These are phyloP conservation scores for Myotis brandtii DNA, from an alignment of 2,113 vertebrate genomes.

Conservation along the genomic window DNA sequence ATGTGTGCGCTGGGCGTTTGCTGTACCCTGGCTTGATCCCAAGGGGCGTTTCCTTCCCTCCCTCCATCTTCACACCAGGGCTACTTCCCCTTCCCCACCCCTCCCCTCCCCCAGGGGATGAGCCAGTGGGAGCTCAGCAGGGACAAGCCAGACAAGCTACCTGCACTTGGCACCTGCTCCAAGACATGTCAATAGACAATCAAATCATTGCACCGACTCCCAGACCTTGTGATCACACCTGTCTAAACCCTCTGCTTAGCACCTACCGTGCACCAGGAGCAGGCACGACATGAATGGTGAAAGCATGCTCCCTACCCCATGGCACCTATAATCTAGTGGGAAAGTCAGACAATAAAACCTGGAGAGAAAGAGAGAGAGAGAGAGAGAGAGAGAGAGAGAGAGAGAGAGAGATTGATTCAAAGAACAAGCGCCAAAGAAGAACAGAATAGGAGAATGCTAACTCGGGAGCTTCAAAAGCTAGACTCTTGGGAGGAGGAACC, in stretches of 20 bases:
- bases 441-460: not conserved
- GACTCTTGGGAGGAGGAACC: not conserved
- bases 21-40: not conserved
- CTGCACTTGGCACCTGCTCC: not conserved
- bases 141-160: not conserved
- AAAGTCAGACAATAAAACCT: not conserved
- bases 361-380: not conserved
- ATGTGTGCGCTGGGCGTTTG: not conserved
- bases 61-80: not conserved
- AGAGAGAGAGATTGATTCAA: not conserved
- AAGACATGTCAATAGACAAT: not conserved
- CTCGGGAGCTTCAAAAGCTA: not conserved
- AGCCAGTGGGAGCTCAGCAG: not conserved
- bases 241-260: not conserved
- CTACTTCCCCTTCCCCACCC: not conserved
- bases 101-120: not conserved
- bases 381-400: not conserved
- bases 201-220: no score
- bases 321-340: not conserved
- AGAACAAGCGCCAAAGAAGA: not conserved
- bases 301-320: not conserved
- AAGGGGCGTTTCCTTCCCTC: not conserved
- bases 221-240: no score
- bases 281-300: accelerated
- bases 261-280: not conserved